Base-by-base conservation (phyloP, 2,113 vertebrate genomes). In the Proteles cristata region DNA sequence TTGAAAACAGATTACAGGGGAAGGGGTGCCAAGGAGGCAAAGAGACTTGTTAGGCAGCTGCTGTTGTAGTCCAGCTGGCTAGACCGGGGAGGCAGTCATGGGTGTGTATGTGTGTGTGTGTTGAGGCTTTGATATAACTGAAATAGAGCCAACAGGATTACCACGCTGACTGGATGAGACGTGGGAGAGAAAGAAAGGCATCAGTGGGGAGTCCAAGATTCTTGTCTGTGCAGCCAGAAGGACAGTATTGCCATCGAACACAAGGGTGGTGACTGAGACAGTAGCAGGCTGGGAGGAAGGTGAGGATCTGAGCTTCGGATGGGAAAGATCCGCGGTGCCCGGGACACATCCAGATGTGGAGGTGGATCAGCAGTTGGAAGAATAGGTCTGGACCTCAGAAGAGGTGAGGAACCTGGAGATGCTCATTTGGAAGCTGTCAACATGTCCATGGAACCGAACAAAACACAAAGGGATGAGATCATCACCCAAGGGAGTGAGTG, bases 231-330 rank as follows among this genome's bases (percentile, higher is more conserved):
- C 33, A 12, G 26, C 14, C 4, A 48, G 33, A 84, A 45, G n/a
- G 48, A 19, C 6, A 33, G 48, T 4, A 4, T 28, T 33, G 7
- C 11, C 39, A 11, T 50, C 58, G 69, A 33, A 69, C 25, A 16
- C 0, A 7, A 9, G 16, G 43, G 11, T 0, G 28, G 15, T 1
- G 5, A 21, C 14, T 33, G 28, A 33, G 61, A 66, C 33, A 28
- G 16, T 5, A 55, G 65, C n/a, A 63, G 8, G 16, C 7, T 63
- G 11, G 45, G 9, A 26, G 28, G 93, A 9, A 50, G 50, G 4
- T 35, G 28, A 88, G n/a, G 11, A 68, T 39, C 50, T 92, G 53
- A 82, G 23, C 66, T 43, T 0, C n/a, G 65, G 26, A 23, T 17
- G n/a, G 26, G 2, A 80, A 45, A 88, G 45, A n/a, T 76, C 63